Evolutionary conservation across 2,797 vertebrate species (phyloP).

Genomic region (Spinus olivaceus): DNA sequence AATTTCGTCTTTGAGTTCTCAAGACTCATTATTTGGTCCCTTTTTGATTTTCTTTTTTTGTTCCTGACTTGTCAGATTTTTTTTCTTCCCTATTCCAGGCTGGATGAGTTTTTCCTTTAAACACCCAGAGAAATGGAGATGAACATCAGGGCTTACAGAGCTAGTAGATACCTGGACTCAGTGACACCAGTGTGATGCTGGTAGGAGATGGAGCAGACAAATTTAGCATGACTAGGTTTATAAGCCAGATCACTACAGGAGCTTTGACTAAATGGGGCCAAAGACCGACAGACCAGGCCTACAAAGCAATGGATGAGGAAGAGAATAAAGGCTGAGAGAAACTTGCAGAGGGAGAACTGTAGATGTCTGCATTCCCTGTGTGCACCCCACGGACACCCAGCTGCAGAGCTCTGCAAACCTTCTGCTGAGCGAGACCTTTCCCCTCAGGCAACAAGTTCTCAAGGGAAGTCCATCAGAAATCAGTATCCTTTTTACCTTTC

Average conservation of each 20-base stretch:
- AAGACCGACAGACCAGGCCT: not conserved
- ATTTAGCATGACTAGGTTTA: not conserved
- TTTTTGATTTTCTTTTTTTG: not conserved
- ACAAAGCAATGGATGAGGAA: not conserved
- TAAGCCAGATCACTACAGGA: not conserved
- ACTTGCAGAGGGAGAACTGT: not conserved
- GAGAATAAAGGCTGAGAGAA: not conserved
- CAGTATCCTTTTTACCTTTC: not conserved
- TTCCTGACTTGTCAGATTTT: not conserved
- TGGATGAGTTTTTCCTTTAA: not conserved
- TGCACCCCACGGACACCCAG: not conserved
- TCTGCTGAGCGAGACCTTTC: not conserved
- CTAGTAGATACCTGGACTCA: not conserved
- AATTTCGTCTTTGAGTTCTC: not conserved
- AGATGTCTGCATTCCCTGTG: not conserved
- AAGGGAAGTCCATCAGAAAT: not conserved
- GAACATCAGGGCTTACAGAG: not conserved
- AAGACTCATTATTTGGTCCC: not conserved
- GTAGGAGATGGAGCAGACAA: not conserved
- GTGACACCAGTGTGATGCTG: not conserved
- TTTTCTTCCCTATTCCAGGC: not conserved
- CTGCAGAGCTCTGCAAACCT: not conserved
- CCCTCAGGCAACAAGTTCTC: not conserved
- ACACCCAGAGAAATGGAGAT: accelerated
- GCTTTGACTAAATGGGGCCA: not conserved